Conservation (phyloP, 1,140 invertebrate species). For the Wasmannia auropunctata region DNA sequence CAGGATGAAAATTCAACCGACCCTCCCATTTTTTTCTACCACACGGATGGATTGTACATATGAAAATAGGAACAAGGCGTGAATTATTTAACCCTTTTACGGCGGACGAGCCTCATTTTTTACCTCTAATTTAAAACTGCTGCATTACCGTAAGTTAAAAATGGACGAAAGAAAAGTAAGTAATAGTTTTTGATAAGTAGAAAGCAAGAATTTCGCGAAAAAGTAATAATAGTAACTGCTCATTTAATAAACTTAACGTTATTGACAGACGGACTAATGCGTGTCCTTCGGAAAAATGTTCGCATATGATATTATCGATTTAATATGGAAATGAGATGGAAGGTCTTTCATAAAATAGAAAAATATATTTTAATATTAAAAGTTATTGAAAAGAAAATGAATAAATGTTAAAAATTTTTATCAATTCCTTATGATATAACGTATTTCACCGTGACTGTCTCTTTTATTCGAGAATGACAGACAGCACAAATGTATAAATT, state of each 20-base stretch:
- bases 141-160: background rate
- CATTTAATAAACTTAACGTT: background rate
- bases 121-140: background rate
- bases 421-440: background rate
- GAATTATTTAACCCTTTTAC: slow-evolving; percentile 25
- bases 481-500: background rate
- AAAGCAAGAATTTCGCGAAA: background rate
- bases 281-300: background rate
- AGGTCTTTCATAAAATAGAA: background rate
- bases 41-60: background rate
- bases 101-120: background rate
- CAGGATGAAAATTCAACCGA: slow-evolving; percentile 61
- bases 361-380: background rate
- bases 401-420: background rate
- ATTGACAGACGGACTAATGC: background rate
- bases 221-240: background rate
- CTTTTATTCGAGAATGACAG: background rate
- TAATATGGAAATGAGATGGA: background rate
- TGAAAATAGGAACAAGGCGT: background rate
- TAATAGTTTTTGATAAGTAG: background rate
- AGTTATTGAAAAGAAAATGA: background rate
- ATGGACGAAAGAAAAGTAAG: background rate
- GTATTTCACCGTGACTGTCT: background rate
- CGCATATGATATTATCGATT: slow-evolving; percentile 4
- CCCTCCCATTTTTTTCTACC: background rate